phyloP scores from a whole-genome alignment of 2,113 vertebrate species.

The Chaenocephalus aceratus region DNA sequence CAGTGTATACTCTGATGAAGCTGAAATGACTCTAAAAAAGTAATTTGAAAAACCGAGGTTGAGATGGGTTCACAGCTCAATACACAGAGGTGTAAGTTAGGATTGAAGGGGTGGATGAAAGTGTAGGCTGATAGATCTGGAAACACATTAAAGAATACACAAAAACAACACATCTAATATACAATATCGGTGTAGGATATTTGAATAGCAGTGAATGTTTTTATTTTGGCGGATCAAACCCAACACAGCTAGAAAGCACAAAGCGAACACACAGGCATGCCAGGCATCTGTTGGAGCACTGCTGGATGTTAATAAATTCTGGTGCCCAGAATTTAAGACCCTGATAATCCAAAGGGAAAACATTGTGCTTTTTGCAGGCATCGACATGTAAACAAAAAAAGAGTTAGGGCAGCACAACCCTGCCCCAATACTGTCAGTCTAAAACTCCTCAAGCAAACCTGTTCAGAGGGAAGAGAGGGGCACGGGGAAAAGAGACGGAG shows the following conservation, averaged over 20 bases:
- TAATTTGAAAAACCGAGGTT: constrained; percentile 20
- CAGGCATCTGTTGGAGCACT: constrained; percentile 2
- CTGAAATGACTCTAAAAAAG: constrained; percentile 5
- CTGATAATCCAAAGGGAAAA: constrained; percentile 11
- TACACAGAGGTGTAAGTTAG: constrained; percentile 12
- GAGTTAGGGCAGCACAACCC: neutral
- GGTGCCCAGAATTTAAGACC: constrained; percentile 20
- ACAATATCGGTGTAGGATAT: neutral
- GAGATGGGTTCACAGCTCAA: neutral
- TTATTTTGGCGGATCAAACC: neutral
- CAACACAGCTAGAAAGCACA: neutral
- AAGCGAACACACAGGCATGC: neutral
- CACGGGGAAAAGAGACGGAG: neutral
- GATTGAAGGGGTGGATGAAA: neutral
- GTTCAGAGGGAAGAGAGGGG: constrained; percentile 24
- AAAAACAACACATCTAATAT: neutral
- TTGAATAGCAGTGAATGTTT: neutral
- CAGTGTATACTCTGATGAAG: constrained; percentile 1
- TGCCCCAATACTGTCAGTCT: constrained; percentile 61
- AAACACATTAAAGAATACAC: neutral
- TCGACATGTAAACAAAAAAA: constrained; percentile 1
- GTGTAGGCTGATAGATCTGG: neutral
- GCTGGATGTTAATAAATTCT: constrained; percentile 22
- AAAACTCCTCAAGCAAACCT: constrained; percentile 48
- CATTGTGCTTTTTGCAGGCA: constrained; percentile 23